These are phyloP conservation scores for Hirtodrosophila alboralis DNA, from an alignment of 2,888 invertebrate species.

Conservation along the genomic window DNA sequence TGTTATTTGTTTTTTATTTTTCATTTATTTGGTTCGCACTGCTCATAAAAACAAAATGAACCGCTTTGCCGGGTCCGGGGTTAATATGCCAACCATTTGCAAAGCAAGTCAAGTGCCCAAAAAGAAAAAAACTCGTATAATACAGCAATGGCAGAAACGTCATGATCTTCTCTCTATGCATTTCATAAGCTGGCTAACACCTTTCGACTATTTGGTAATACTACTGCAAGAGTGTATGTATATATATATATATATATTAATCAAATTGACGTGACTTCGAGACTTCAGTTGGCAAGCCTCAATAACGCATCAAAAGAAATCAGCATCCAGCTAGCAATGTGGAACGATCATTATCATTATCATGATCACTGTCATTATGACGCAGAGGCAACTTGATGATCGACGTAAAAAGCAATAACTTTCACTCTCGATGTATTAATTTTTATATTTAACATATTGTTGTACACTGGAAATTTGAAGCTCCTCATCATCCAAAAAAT, in stretches of 20 bases:
- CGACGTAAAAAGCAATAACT: slow-evolving; percentile 73
- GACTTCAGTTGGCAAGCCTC: slow-evolving; percentile 26
- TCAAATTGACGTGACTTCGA: slow-evolving; percentile 72
- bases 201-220: slow-evolving; percentile 71
- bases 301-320: slow-evolving; percentile 64
- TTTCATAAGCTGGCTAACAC: slow-evolving; percentile 61
- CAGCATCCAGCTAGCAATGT: slow-evolving; percentile 32
- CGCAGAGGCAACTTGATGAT: slow-evolving; percentile 45
- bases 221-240: too few species aligned
- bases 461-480: slow-evolving; percentile 67
- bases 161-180: slow-evolving; percentile 20
- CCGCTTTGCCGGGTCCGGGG: slow-evolving; percentile 26
- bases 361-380: slow-evolving; percentile 11
- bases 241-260: too few species aligned
- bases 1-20: slow-evolving; percentile 29
- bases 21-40: slow-evolving; percentile 30
- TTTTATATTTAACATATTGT: slow-evolving; percentile 81
- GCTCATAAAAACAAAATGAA: slow-evolving; percentile 42
- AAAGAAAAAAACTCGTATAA: too few species aligned
- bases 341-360: slow-evolving; percentile 14
- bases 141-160: slow-evolving; percentile 13
- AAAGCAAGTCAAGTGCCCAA: slow-evolving; percentile 22
- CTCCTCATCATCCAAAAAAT: slow-evolving; percentile 36
- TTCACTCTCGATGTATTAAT: slow-evolving; percentile 82
- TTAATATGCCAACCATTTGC: slow-evolving; percentile 21